Percentiles rank a stretch among this genome's conserved stretches.
Conservation (phyloP, 2,797 vertebrate species). For the Myotis pilosus region DNA sequence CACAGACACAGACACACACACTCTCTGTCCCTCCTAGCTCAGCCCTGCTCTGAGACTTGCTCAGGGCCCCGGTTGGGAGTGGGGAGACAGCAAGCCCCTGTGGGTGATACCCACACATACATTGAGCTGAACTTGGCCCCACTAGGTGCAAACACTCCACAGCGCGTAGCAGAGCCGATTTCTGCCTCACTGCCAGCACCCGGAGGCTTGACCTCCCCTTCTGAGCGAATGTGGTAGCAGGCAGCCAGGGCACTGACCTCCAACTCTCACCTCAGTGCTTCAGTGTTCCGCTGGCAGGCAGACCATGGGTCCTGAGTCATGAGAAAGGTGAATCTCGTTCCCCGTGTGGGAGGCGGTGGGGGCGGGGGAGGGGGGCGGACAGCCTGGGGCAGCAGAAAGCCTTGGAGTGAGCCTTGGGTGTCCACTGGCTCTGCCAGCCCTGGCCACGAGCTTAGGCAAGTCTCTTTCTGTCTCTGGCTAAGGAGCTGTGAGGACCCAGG, state of each 20-base stretch:
- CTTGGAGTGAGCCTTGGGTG: not conserved
- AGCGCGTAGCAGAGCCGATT: not conserved
- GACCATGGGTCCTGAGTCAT: not conserved
- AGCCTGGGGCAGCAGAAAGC: not conserved
- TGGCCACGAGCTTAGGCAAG: not conserved
- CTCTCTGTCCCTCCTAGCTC: not conserved
- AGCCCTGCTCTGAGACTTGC: not conserved
- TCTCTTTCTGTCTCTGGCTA: not conserved
- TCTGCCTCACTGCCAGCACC: not conserved
- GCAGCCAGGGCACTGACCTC: not conserved
- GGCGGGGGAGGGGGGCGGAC: rapidly evolving
- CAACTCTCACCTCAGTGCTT: not conserved
- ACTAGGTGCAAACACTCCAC: too few species aligned
- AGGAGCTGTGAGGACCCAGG: not conserved
- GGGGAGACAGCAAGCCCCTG: not conserved
- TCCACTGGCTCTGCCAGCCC: not conserved
- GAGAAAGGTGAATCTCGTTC: not conserved
- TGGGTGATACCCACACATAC: not conserved
- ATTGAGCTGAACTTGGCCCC: not conserved
- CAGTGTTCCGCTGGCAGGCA: not conserved
- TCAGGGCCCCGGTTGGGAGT: not conserved
- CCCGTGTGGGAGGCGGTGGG: not conserved
- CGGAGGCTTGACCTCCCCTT: not conserved
- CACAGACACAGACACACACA: not conserved
- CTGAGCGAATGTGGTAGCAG: not conserved